A percentile compares a stretch with the other conserved stretches of the same genome.
These are phyloP conservation scores for Drosophila testacea DNA, from an alignment of 2,888 invertebrate species.

Conservation along the genomic window DNA sequence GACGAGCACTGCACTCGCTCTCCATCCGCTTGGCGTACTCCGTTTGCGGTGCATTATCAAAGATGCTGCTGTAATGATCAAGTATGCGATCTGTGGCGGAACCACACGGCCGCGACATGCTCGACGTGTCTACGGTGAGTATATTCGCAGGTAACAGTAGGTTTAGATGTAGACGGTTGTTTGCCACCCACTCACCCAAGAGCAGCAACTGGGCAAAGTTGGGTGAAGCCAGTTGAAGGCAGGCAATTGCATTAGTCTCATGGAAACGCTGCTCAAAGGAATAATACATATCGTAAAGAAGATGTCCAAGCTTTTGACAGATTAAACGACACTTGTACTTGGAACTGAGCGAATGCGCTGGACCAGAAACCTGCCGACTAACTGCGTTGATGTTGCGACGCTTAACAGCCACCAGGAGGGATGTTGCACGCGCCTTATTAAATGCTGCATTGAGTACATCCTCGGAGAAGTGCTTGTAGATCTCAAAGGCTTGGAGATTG, in stretches of 20 bases:
- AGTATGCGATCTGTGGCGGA: slow-evolving; percentile 82
- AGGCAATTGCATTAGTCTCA: background rate
- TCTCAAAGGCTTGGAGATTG: slow-evolving; percentile 89
- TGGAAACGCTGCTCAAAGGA: slow-evolving; percentile 62
- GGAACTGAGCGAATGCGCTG: slow-evolving; percentile 84
- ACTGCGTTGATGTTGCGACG: slow-evolving; percentile 80
- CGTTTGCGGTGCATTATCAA: slow-evolving; percentile 83
- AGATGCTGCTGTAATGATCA: slow-evolving; percentile 83
- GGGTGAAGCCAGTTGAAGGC: slow-evolving; percentile 83
- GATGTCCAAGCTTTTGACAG: slow-evolving; percentile 77
- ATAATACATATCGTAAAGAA: slow-evolving; percentile 70
- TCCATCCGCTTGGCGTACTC: slow-evolving; percentile 83
- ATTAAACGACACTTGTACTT: slow-evolving; percentile 83
- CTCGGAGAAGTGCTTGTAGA: slow-evolving; percentile 91
- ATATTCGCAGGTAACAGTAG: slow-evolving; percentile 82
- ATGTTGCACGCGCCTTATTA: slow-evolving; percentile 87
- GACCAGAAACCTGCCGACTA: slow-evolving; percentile 77
- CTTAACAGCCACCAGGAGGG: slow-evolving; percentile 87
- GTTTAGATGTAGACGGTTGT: slow-evolving; percentile 71
- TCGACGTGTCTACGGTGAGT: slow-evolving; percentile 83
- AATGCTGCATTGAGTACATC: slow-evolving; percentile 87
- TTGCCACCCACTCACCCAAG: slow-evolving; percentile 86
- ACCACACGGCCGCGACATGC: slow-evolving; percentile 67
- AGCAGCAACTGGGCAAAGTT: slow-evolving; percentile 86
- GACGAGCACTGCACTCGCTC: slow-evolving; percentile 66